Base-by-base conservation (phyloP, 2,888 invertebrate genomes). In the Neocrepidodera transversa region DNA sequence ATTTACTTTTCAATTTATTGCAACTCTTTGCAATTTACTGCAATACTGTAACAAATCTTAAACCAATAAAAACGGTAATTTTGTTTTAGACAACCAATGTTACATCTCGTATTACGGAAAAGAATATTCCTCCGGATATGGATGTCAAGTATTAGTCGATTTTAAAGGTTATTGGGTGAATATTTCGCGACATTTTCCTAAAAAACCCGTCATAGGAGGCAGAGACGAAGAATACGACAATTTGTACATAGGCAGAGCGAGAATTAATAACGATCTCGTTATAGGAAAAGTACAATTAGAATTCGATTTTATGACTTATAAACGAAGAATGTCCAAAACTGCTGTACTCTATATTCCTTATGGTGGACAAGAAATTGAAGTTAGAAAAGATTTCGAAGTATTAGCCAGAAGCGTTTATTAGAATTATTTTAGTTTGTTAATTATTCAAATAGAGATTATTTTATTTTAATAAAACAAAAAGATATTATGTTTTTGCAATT, bases 91-190 rank as follows among this genome's bases (percentile, higher is more conserved):
- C n/a, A 43, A 23, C 7, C 11, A 20, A 7, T 43, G 23, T 43
- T 43, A 18, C 13, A 43, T 43, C 18, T 11, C 23, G 4, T 43
- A 23, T 16, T 43, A 43, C n/a, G 43, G 43, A 7, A 43, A 23
- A n/a, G 43, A 43, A 11, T 43, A 43, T 20, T 43, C 43, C 4
- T 43, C 43, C 10, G 13, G 23, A 7, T 43, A 18, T 11, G 43
- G 43, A n/a, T 43, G 43, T 11, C 20, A 43, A 23, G 3, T 43
- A n/a, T 20, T 43, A 7, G 18, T 20, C 11, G 23, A 43, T 23
- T 43, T 43, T 43, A 18, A 43, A 20, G 43, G 43, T 20, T 6
- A 18, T 1, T 43, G 43, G 43, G n/a, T 20, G 4, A 43, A 43
- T 14, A n/a, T 43, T n/a, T n/a, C 23, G 2, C 5, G 20, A 1